Evolutionary conservation across 2,113 vertebrate species (phyloP).

Genomic region (Solea senegalensis): DNA sequence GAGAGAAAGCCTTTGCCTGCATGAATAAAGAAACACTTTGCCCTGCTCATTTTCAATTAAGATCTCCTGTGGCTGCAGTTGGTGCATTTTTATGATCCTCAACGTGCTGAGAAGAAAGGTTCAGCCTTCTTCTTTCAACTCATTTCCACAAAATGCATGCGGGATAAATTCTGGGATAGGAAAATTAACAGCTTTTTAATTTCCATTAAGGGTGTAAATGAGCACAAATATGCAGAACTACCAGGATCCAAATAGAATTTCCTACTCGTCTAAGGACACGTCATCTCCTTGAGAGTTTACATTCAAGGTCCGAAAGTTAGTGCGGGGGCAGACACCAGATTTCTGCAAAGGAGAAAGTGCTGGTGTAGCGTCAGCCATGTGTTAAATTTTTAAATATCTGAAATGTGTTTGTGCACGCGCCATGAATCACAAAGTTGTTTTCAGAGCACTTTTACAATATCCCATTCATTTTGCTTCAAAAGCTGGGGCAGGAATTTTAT

Average conservation of each 20-base stretch:
- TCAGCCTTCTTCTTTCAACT: neutral
- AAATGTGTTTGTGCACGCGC: neutral
- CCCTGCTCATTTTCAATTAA: conserved; percentile 18
- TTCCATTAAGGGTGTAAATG: neutral
- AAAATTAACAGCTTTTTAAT: neutral
- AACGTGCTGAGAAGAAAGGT: neutral
- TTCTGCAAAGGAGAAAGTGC: neutral
- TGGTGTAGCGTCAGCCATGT: neutral
- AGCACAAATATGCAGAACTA: too few species aligned
- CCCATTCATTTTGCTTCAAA: too few species aligned
- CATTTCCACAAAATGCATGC: too few species aligned
- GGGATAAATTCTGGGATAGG: neutral
- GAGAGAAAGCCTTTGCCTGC: conserved; percentile 1
- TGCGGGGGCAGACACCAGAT: neutral
- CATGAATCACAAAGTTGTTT: neutral
- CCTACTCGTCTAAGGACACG: too few species aligned
- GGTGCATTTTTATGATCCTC: conserved; percentile 17
- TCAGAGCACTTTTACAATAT: neutral
- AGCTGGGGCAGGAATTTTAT: too few species aligned
- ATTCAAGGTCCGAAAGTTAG: too few species aligned
- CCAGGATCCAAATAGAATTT: too few species aligned
- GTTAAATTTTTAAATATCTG: neutral
- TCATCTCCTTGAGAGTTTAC: too few species aligned
- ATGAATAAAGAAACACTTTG: conserved; percentile 29
- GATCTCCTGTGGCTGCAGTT: conserved; percentile 1